Percentiles rank a stretch among this genome's conserved stretches.
phyloP scores from a whole-genome alignment of 1,140 invertebrate species.

The Cheumatopsyche charites region DNA sequence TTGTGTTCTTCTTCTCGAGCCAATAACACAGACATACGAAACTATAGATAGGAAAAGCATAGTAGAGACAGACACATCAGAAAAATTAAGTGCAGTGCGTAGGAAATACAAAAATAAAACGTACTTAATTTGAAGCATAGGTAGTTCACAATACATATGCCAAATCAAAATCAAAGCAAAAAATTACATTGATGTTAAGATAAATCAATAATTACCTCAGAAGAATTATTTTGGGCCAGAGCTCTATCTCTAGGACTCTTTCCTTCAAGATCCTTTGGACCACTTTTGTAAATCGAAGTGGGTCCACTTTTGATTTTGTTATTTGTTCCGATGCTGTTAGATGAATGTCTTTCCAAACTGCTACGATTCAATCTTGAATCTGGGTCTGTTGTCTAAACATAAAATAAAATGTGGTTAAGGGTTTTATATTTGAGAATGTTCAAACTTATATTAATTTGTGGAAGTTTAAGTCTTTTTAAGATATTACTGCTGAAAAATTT shows the following conservation, averaged over 20 bases:
- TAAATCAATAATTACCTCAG: constrained; percentile 54
- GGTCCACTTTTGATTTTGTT: constrained; percentile 40
- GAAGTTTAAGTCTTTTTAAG: too few relatives aligned
- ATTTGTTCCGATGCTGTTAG: constrained; percentile 56
- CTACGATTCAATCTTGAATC: constrained; percentile 63
- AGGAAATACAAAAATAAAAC: too few relatives aligned
- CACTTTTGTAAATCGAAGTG: constrained; percentile 46
- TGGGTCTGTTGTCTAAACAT: constrained; percentile 69
- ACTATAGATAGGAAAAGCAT: constrained; percentile 55
- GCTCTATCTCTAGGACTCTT: constrained; percentile 50
- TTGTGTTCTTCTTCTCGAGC: constrained; percentile 66
- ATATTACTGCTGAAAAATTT: constrained; percentile 3
- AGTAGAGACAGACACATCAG: not conserved
- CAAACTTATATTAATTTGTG: too few relatives aligned
- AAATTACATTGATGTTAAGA: not conserved
- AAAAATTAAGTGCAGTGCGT: constrained; percentile 3
- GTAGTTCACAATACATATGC: too few relatives aligned
- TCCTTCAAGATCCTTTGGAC: constrained; percentile 51
- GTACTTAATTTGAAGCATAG: too few relatives aligned
- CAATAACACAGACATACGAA: constrained; percentile 73
- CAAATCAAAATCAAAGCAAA: constrained; percentile 1
- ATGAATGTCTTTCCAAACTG: constrained; percentile 58
- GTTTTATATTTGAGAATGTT: too few relatives aligned
- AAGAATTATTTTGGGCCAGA: constrained; percentile 53
- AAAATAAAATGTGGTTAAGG: too few relatives aligned